Percentiles rank a stretch among this genome's conserved stretches.
Conservation (phyloP, 2,113 vertebrate species). For the Microcebus griseorufus region DNA sequence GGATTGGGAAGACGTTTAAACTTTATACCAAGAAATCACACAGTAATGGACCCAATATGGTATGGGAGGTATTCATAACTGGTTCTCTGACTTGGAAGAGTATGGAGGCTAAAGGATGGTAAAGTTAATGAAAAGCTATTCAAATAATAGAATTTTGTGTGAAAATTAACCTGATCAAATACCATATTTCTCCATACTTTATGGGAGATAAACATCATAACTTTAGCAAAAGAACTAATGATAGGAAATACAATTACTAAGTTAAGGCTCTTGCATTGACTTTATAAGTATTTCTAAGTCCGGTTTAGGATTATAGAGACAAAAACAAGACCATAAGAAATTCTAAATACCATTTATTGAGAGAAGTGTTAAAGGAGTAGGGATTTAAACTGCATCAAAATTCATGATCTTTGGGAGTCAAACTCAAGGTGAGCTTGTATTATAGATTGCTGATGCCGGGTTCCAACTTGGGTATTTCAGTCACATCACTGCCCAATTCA, state of each 20-base stretch:
- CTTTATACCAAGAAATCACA: not conserved
- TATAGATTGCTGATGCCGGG: not conserved
- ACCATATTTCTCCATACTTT: not conserved
- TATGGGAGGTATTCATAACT: constrained; percentile 2
- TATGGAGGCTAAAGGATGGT: not conserved
- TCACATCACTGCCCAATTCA: not conserved
- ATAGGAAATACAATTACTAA: not conserved
- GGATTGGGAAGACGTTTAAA: constrained; percentile 33
- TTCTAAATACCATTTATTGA: constrained; percentile 6
- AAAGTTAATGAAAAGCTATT: constrained; percentile 30
- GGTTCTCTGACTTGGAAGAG: constrained; percentile 45
- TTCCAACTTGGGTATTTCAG: not conserved
- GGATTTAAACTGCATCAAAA: not conserved
- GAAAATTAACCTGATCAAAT: constrained; percentile 1
- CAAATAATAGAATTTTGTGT: constrained; percentile 17
- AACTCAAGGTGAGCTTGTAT: not conserved
- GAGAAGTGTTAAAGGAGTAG: not conserved
- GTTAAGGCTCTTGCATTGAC: not conserved
- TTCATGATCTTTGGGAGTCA: not conserved
- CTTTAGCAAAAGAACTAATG: not conserved
- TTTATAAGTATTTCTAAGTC: not conserved
- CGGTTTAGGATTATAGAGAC: not conserved
- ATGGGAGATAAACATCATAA: not conserved
- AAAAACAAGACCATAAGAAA: constrained; percentile 31
- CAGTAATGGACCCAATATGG: not conserved